Evolutionary conservation across 2,113 vertebrate genomes (phyloP).

Genomic region (Elaphurus davidianus): DNA sequence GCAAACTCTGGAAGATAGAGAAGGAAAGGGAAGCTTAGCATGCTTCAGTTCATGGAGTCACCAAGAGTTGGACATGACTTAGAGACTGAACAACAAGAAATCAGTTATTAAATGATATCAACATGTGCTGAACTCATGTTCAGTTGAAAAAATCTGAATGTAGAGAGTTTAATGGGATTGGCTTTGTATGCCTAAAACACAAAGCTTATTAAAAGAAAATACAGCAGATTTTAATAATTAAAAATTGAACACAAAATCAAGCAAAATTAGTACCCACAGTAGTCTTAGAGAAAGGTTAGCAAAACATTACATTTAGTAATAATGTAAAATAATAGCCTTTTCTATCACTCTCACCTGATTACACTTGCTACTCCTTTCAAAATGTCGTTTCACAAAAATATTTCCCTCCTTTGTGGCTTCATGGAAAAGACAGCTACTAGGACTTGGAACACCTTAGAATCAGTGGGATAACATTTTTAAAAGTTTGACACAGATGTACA

Average conservation of each 20-base stretch:
- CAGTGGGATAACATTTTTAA: neutral
- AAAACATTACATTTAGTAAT: conserved; percentile 22
- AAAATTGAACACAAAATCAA: conserved; percentile 25
- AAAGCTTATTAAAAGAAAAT: neutral
- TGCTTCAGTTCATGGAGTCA: neutral
- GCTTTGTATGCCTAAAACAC: neutral
- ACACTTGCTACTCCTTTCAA: neutral
- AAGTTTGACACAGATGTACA: neutral
- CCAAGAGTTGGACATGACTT: neutral
- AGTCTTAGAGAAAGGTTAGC: neutral
- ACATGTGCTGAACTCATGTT: neutral
- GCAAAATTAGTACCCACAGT: neutral
- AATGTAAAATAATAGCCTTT: conserved; percentile 5
- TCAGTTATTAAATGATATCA: neutral
- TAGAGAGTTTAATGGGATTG: neutral
- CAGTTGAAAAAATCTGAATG: neutral
- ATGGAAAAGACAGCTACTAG: neutral
- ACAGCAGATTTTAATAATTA: conserved; percentile 8
- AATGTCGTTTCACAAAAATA: neutral
- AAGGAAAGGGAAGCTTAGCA: neutral
- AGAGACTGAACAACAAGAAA: neutral
- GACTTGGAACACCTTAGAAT: neutral
- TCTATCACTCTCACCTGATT: neutral
- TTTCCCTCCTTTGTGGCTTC: conserved; percentile 27
- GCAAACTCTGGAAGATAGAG: neutral